Evolutionary conservation across 2,113 vertebrate species (phyloP).

Genomic region (Prionailurus viverrinus): DNA sequence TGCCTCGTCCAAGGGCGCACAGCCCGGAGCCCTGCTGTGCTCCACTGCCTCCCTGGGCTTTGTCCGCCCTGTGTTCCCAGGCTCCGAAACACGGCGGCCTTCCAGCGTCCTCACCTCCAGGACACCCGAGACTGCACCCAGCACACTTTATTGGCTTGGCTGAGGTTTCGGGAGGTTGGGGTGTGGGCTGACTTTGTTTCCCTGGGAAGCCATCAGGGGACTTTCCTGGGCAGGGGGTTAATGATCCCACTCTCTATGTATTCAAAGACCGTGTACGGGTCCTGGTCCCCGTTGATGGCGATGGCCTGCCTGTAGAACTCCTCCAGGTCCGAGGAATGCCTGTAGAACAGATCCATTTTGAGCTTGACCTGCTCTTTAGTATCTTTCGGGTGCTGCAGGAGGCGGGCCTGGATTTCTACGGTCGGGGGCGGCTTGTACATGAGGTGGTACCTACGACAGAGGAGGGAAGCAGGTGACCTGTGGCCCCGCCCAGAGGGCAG

Average conservation of each 20-base stretch:
- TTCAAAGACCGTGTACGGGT: constrained; percentile 92
- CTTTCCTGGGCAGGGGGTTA: constrained; percentile 84
- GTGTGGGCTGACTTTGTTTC: no score
- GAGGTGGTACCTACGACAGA: constrained; percentile 89
- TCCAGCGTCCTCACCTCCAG: neutral
- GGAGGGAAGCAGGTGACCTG: neutral
- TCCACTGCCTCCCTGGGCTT: neutral
- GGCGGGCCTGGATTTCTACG: constrained; percentile 88
- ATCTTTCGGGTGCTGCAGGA: constrained; percentile 90
- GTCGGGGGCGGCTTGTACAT: constrained; percentile 90
- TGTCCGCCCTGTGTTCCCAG: neutral
- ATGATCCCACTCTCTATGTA: constrained; percentile 92
- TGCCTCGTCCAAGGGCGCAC: accelerated
- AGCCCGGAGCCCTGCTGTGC: accelerated
- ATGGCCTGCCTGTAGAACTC: constrained; percentile 87
- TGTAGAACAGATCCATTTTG: constrained; percentile 85
- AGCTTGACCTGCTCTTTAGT: constrained; percentile 81
- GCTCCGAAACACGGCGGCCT: neutral
- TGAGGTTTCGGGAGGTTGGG: neutral
- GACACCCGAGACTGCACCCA: accelerated
- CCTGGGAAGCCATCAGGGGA: neutral
- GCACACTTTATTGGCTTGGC: constrained; percentile 65
- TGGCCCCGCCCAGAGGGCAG: accelerated
- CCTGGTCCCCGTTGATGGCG: constrained; percentile 92
- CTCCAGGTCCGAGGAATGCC: constrained; percentile 82